Evolutionary conservation across 2,888 invertebrate species (phyloP), one percentile per base, ranked within the genome.

Genomic region (Drosophila niveifrons): DNA sequence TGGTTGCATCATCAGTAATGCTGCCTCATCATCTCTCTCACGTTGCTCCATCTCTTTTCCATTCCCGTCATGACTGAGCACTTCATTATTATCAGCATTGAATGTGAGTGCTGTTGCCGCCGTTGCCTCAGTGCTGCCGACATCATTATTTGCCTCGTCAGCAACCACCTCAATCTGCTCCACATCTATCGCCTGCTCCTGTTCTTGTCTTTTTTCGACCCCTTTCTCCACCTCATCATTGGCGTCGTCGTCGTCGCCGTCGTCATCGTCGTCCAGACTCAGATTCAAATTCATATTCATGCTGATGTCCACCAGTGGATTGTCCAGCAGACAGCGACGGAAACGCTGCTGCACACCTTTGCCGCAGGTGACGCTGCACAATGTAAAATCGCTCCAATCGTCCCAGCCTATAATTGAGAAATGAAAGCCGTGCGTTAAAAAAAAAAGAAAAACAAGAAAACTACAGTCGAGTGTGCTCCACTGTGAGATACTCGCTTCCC

Each of bases 291-390:
- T 90, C 76, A 91, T 85, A 72, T 91, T 91, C 91, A 91, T 91
- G 85, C 90, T 91, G 68, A 91, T 89, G 80, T 89, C 90, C 73
- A 92, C 91, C 85, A 91, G 80, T 44, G 91, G 92, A 82, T 91
- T 92, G 89, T 92, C 92, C 58, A 92, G 81, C 46, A 92, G 87
- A 72, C 92, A 92, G 55, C 92, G 91, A 1, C 92, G 91, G 82
- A 92, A 92, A 34, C 92, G 91, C 63, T 92, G 92, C 66, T 92
- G 92, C 18, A 92, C 92, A 73, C 92, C 92, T 90, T 91, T 92
- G 66, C 92, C 92, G 67, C 92, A 92, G 72, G 92, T 90, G 51
- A 92, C 92, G 75, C 92, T 92, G 83, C 92, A 92, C 28, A 92
- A 77, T 71, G 92, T 92, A 75, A 92, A 92, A 80, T 92, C 92